Conservation (phyloP, 2,113 vertebrate genomes). For the Plotosus lineatus region DNA sequence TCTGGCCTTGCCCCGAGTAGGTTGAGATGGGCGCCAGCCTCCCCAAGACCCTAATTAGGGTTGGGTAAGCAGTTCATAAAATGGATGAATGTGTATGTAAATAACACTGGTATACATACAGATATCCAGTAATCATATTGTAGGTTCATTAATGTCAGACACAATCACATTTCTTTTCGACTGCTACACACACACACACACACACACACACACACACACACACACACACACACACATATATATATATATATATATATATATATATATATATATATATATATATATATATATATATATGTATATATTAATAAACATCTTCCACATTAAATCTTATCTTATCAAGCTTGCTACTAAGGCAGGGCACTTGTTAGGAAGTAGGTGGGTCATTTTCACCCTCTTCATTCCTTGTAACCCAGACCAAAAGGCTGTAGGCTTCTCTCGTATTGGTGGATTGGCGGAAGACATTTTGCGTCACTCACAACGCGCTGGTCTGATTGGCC, state of each 20-base stretch:
- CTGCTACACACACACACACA: too few relatives aligned
- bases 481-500: conserved; percentile 63
- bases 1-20: too few relatives aligned
- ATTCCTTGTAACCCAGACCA: background rate
- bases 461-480: background rate
- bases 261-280: too few relatives aligned
- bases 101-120: background rate
- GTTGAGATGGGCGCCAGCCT: too few relatives aligned
- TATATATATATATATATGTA: too few relatives aligned
- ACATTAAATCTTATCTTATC: background rate
- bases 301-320: conserved; percentile 4
- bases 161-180: background rate
- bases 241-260: too few relatives aligned
- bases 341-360: background rate
- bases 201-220: too few relatives aligned
- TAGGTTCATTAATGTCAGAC: background rate
- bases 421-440: conserved; percentile 2
- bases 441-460: conserved; percentile 55
- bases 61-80: too few relatives aligned
- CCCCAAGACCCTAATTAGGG: too few relatives aligned
- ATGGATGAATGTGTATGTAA: background rate
- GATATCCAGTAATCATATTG: background rate
- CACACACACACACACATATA: too few relatives aligned
- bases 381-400: conserved; percentile 1
- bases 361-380: conserved; percentile 26